Evolutionary conservation across 2,797 vertebrate genomes (phyloP).

Genomic region (Gymnoscopelus braueri): DNA sequence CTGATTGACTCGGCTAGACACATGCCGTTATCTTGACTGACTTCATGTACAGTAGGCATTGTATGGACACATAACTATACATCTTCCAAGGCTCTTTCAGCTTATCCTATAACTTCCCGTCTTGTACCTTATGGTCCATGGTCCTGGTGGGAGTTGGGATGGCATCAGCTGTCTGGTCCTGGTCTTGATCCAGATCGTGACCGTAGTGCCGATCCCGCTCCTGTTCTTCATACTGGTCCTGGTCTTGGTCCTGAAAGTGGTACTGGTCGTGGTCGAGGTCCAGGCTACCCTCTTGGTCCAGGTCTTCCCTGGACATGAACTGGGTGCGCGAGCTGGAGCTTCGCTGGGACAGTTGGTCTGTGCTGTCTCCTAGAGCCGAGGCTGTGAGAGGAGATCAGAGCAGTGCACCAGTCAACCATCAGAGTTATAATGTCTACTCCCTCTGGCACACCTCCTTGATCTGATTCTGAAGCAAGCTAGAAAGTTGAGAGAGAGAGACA

Average conservation of each 20-base stretch:
- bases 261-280: slow-evolving; percentile 82
- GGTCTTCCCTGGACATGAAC: slow-evolving; percentile 83
- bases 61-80: neutral
- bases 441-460: too few species aligned
- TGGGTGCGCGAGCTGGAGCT: slow-evolving; percentile 79
- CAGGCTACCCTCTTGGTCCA: slow-evolving; percentile 81
- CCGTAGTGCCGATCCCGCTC: slow-evolving; percentile 58
- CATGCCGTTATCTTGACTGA: neutral
- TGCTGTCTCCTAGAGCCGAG: slow-evolving; percentile 91
- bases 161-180: slow-evolving; percentile 65
- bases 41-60: neutral
- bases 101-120: neutral
- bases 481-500: neutral
- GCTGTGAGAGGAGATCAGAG: slow-evolving; percentile 64
- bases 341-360: slow-evolving; percentile 84
- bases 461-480: too few species aligned
- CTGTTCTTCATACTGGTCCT: slow-evolving; percentile 59
- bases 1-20: neutral
- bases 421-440: too few species aligned
- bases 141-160: slow-evolving; percentile 86
- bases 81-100: neutral
- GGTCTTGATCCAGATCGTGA: slow-evolving; percentile 41
- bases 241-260: slow-evolving; percentile 75
- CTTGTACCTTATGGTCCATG: slow-evolving; percentile 92
- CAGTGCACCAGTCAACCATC: too few species aligned